Conservation (phyloP, 2,113 vertebrate species). For the Ploceus nigricollis region DNA sequence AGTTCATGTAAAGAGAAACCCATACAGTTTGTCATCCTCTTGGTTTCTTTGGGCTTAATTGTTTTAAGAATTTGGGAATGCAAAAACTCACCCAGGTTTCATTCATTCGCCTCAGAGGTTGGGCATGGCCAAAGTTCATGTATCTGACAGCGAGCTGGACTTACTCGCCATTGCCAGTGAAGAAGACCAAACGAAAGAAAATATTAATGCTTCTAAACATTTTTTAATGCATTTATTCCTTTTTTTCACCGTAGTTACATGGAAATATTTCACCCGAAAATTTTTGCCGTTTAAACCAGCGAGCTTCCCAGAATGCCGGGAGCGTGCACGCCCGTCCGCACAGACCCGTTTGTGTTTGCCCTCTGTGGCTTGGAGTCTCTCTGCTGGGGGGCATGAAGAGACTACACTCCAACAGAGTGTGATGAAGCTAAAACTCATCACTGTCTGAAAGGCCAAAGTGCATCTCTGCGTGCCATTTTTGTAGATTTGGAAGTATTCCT, state of each 20-base stretch:
- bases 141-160: slow-evolving; percentile 39
- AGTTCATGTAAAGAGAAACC: background rate
- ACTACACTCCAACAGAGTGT: background rate
- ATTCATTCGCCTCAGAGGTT: slow-evolving; percentile 8
- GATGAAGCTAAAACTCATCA: background rate
- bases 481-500: background rate
- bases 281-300: background rate
- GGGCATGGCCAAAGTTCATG: slow-evolving; percentile 27
- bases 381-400: background rate
- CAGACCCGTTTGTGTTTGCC: background rate
- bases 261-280: background rate
- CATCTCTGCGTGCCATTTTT: background rate
- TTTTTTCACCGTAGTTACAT: background rate
- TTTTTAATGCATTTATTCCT: background rate
- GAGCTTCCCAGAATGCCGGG: background rate
- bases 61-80: slow-evolving; percentile 5
- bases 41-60: slow-evolving; percentile 5
- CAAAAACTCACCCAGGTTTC: slow-evolving; percentile 25
- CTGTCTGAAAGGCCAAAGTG: background rate
- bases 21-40: background rate
- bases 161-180: slow-evolving; percentile 11
- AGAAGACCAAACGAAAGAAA: slow-evolving; percentile 25
- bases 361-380: background rate
- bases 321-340: rapidly evolving
- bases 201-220: background rate